phyloP scores from a whole-genome alignment of 2,888 invertebrate genomes.

The Mechanitis messenoides region DNA sequence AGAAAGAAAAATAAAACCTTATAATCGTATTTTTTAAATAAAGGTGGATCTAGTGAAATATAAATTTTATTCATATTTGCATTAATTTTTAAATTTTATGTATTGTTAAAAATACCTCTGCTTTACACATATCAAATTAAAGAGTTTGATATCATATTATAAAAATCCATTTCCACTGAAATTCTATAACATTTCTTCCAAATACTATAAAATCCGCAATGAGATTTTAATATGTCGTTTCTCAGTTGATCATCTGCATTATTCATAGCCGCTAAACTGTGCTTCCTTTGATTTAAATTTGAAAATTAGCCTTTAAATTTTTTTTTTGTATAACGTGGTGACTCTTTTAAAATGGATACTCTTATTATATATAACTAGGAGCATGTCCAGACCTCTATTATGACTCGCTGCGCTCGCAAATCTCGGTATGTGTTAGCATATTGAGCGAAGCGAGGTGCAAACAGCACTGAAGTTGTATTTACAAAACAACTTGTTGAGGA shows the following conservation, averaged over 20 bases:
- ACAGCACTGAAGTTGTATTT: too few relatives aligned
- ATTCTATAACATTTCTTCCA: neutral
- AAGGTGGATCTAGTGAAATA: too few relatives aligned
- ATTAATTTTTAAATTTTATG: too few relatives aligned
- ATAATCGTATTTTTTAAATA: too few relatives aligned
- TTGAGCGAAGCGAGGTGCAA: too few relatives aligned
- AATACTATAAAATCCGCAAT: slow-evolving; percentile 49
- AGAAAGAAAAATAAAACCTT: too few relatives aligned
- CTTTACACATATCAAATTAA: slow-evolving; percentile 4
- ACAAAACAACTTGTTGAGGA: too few relatives aligned
- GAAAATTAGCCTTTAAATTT: slow-evolving; percentile 32
- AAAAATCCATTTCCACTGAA: slow-evolving; percentile 11
- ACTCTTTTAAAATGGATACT: slow-evolving; percentile 1
- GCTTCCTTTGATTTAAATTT: slow-evolving; percentile 35
- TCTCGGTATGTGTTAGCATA: too few relatives aligned
- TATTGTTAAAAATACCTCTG: neutral
- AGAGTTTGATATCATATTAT: slow-evolving; percentile 12
- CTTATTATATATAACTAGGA: neutral
- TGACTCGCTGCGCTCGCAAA: too few relatives aligned
- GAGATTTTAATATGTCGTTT: slow-evolving; percentile 65
- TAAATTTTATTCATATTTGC: too few relatives aligned
- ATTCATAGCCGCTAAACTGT: slow-evolving; percentile 45
- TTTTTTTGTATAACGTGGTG: slow-evolving; percentile 20
- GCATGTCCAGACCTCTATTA: too few relatives aligned
- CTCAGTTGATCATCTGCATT: slow-evolving; percentile 58